phyloP scores from a whole-genome alignment of 2,113 vertebrate species.

The Myiagra hebetior region DNA sequence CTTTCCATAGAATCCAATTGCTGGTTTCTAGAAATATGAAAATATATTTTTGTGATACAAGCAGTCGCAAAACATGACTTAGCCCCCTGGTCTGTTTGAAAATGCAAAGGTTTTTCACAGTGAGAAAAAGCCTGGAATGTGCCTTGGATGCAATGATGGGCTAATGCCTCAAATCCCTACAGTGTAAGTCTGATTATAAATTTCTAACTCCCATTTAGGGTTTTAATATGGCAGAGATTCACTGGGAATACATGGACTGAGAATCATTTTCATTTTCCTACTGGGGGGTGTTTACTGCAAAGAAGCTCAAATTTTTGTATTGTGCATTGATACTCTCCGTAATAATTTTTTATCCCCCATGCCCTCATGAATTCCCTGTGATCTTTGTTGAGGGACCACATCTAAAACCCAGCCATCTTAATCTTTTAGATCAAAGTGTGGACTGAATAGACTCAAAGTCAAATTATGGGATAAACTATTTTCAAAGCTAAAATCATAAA shows the following conservation, averaged over 20 bases:
- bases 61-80: background rate
- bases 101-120: background rate
- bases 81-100: background rate
- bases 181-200: background rate
- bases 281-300: slow-evolving; percentile 25
- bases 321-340: background rate
- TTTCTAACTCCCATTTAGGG: background rate
- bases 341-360: slow-evolving; percentile 22
- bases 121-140: background rate
- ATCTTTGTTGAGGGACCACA: background rate
- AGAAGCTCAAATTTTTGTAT: background rate
- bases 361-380: slow-evolving; percentile 2
- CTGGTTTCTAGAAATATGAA: slow-evolving; percentile 21
- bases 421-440: slow-evolving; percentile 12
- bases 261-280: slow-evolving; percentile 14
- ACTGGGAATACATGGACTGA: background rate
- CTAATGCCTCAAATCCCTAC: background rate
- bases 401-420: background rate
- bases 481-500: slow-evolving; percentile 12
- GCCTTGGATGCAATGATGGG: background rate
- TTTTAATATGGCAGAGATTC: background rate
- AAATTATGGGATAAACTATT: slow-evolving; percentile 15
- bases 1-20: background rate
- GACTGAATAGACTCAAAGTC: background rate
- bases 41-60: background rate